Conservation (phyloP, 2,888 invertebrate species). For the Zaprionus obscuricornis region DNA sequence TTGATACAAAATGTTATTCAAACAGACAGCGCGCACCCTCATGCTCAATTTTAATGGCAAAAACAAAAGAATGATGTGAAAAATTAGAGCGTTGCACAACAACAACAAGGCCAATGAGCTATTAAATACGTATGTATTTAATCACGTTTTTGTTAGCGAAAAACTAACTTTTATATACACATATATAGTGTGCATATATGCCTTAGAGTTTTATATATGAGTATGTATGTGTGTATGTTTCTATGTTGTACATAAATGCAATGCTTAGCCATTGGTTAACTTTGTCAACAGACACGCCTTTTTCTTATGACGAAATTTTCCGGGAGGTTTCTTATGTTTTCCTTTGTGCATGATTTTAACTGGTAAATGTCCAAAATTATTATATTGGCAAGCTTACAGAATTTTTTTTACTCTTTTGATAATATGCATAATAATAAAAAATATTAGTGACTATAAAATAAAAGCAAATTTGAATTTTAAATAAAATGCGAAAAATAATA, state of each 20-base stretch:
- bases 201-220: constrained; percentile 2
- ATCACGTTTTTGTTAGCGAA: constrained; percentile 34
- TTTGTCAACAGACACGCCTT: constrained; percentile 30
- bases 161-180: no score
- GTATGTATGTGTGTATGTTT: no score
- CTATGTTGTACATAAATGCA: constrained; percentile 30
- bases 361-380: no score
- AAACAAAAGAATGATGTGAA: constrained; percentile 14
- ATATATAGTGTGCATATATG: background rate
- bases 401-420: no score
- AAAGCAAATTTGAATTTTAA: no score
- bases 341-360: no score
- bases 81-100: constrained; percentile 16
- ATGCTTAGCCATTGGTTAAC: constrained; percentile 39
- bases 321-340: background rate
- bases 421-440: no score
- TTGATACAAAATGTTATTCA: constrained; percentile 50
- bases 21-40: constrained; percentile 59
- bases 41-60: constrained; percentile 41
- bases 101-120: constrained; percentile 29
- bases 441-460: no score
- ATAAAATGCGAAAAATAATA: no score
- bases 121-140: constrained; percentile 44
- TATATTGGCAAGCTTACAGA: no score
- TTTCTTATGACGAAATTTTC: background rate